Evolutionary conservation across 2,888 invertebrate genomes (phyloP).

Genomic region (Ctenicera cuprea): DNA sequence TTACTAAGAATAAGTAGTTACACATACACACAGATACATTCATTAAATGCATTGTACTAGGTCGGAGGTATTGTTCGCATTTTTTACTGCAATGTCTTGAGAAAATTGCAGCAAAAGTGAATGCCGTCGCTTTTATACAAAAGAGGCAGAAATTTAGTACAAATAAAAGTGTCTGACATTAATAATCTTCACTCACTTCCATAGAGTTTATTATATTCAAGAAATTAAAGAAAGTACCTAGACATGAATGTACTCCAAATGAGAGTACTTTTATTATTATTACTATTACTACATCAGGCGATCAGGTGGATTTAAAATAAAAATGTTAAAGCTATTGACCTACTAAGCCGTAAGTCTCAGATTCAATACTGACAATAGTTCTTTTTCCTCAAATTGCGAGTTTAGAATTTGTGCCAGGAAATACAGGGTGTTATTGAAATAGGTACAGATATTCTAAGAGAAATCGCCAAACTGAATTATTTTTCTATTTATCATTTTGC

Average conservation of each 20-base stretch:
- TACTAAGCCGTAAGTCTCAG: too few species aligned
- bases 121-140: conserved; percentile 7
- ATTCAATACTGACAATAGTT: too few species aligned
- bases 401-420: too few species aligned
- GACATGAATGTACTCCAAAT: not conserved
- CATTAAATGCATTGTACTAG: conserved; percentile 9
- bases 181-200: conserved; percentile 14
- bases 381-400: too few species aligned
- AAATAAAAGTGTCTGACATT: conserved; percentile 21
- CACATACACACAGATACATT: not conserved
- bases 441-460: too few species aligned
- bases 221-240: conserved; percentile 5
- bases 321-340: too few species aligned
- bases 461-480: too few species aligned
- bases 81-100: conserved; percentile 24
- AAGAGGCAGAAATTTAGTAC: conserved; percentile 16
- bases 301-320: too few species aligned
- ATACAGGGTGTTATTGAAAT: too few species aligned
- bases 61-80: conserved; percentile 15
- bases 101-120: conserved; percentile 32
- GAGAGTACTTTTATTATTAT: too few species aligned
- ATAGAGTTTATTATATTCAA: not conserved
- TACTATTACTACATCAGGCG: too few species aligned
- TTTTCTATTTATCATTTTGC: too few species aligned
- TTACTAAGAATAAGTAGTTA: conserved; percentile 4